A percentile compares a stretch with the other conserved stretches of the same genome.
phyloP scores from a whole-genome alignment of 2,113 vertebrate species.

The Pachyramphus minor region DNA sequence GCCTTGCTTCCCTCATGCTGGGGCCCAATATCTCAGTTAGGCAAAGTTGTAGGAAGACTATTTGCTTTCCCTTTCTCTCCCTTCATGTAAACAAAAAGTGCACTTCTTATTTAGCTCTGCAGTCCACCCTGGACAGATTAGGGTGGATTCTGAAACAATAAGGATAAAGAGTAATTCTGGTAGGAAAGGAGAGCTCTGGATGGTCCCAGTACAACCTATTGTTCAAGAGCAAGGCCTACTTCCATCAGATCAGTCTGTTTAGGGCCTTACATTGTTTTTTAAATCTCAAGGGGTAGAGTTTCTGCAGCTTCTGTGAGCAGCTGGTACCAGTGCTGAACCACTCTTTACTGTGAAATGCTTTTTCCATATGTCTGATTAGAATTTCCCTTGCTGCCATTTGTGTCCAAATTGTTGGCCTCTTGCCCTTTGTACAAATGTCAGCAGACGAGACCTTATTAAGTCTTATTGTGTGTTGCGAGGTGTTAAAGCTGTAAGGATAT shows the following conservation, averaged over 20 bases:
- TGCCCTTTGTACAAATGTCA: not conserved
- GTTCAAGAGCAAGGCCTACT: not conserved
- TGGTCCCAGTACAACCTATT: not conserved
- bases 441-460: not conserved
- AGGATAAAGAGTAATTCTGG: not conserved
- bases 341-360: not conserved
- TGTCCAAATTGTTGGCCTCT: not conserved
- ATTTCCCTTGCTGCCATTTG: not conserved
- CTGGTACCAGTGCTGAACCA: fast-evolving
- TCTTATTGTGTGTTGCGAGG: not conserved
- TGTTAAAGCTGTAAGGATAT: not conserved
- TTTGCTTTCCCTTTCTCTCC: not conserved
- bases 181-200: not conserved
- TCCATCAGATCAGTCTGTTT: not conserved
- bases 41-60: not conserved
- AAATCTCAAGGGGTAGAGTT: not conserved
- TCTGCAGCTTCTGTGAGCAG: not conserved
- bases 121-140: not conserved
- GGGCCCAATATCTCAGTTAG: not conserved
- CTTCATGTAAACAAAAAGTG: too few species aligned
- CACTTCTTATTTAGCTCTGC: not conserved
- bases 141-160: not conserved
- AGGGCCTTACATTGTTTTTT: not conserved
- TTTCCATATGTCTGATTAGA: not conserved
- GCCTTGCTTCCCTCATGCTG: not conserved